Evolutionary conservation across 2,888 invertebrate genomes (phyloP).

Genomic region (Oligia strigilis): DNA sequence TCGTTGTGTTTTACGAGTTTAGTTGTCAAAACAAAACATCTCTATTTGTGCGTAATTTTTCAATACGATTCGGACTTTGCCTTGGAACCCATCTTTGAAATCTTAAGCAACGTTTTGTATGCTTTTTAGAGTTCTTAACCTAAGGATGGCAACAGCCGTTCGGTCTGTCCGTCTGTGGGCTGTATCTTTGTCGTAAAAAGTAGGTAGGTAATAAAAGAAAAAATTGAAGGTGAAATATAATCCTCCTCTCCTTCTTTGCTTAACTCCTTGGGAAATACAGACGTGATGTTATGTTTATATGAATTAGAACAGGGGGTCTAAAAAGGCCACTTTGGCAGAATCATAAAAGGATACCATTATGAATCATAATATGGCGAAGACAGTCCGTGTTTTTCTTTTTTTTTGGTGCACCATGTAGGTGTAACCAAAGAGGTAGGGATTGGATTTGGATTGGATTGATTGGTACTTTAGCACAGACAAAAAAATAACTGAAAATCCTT

Average conservation of each 20-base stretch:
- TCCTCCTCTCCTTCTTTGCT: neutral
- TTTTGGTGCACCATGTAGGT: no score
- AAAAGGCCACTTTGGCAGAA: no score
- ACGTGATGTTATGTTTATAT: neutral
- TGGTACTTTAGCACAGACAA: no score
- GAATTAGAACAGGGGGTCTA: neutral
- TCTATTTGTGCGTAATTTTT: constrained; percentile 6
- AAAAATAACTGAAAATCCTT: no score
- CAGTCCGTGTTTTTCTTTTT: no score
- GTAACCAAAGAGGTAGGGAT: no score
- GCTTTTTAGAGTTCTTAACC: neutral
- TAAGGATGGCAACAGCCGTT: neutral
- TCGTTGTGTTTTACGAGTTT: constrained; percentile 19
- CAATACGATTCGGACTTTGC: neutral
- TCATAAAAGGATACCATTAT: no score
- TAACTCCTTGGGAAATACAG: neutral
- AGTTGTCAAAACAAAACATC: neutral
- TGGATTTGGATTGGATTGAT: no score
- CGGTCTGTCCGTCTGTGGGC: neutral
- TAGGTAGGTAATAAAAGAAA: neutral
- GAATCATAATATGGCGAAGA: no score
- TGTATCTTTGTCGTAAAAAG: neutral
- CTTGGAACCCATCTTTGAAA: neutral
- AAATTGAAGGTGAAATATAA: neutral
- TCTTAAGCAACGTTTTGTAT: neutral